Conservation (phyloP, 2,888 invertebrate genomes). For the Orthosia cruda region DNA sequence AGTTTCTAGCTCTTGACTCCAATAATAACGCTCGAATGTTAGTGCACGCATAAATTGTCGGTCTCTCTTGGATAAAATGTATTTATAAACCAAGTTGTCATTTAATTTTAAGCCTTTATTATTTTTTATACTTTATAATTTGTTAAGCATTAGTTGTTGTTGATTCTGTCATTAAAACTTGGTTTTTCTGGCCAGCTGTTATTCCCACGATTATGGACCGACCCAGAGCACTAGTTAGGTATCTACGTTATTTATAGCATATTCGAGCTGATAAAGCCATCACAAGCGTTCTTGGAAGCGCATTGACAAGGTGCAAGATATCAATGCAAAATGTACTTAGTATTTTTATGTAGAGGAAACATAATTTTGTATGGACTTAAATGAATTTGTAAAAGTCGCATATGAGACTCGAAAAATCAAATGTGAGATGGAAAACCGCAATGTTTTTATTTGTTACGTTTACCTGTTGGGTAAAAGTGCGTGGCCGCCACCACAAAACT, state of each 20-base stretch:
- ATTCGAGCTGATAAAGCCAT: conserved; percentile 84
- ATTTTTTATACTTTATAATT: conserved; percentile 1
- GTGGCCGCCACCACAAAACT: conserved; percentile 90
- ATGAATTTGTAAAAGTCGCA: conserved; percentile 17
- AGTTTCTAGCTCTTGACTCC: conserved; percentile 62
- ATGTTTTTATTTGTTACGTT: conserved; percentile 72
- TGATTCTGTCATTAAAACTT: conserved; percentile 25
- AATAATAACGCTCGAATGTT: conserved; percentile 59
- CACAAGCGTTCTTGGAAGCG: conserved; percentile 68
- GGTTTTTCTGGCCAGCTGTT: conserved; percentile 62
- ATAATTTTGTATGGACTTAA: conserved; percentile 1
- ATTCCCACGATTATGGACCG: conserved; percentile 76
- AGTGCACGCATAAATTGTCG: conserved; percentile 49
- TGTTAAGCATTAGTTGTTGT: background rate
- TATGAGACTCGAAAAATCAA: background rate
- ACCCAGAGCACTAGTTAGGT: conserved; percentile 75
- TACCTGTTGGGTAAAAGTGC: conserved; percentile 77
- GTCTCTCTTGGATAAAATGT: conserved; percentile 47
- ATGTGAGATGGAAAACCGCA: background rate
- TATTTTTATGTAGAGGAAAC: conserved; percentile 26
- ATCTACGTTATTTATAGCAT: conserved; percentile 86
- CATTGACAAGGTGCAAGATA: conserved; percentile 77
- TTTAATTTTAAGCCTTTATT: conserved; percentile 18
- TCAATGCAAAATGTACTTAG: conserved; percentile 53
- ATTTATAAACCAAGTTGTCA: conserved; percentile 43